Percentiles rank a stretch among this genome's conserved stretches.
Conservation (phyloP, 1,140 invertebrate genomes). For the Lepidurus couesii region DNA sequence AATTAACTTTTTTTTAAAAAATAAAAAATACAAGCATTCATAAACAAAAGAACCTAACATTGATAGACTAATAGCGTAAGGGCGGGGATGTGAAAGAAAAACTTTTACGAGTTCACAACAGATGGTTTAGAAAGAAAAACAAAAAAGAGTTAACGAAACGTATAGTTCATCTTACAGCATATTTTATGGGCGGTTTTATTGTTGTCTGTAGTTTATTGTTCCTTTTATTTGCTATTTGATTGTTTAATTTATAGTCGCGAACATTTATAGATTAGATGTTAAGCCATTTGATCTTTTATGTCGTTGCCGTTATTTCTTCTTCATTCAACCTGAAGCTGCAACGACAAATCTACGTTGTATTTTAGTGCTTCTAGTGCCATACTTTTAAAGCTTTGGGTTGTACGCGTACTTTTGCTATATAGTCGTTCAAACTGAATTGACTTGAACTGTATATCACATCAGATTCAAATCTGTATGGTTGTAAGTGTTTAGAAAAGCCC, state of each 20-base stretch:
- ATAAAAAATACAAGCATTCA: neutral
- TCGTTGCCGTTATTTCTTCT: constrained; percentile 13
- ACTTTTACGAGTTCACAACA: no score
- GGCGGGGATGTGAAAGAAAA: no score
- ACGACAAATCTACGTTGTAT: no score
- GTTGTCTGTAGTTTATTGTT: neutral
- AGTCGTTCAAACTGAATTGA: no score
- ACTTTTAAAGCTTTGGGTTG: no score
- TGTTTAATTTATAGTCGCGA: neutral
- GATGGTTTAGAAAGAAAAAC: neutral
- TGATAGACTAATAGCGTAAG: no score
- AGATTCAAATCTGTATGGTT: neutral
- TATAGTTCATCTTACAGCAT: neutral
- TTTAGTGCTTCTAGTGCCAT: no score
- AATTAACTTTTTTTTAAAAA: neutral
- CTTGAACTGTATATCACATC: no score
- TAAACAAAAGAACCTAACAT: neutral
- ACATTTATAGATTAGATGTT: constrained; percentile 17
- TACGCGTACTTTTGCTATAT: no score
- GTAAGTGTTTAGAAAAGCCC: neutral
- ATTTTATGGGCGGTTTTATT: neutral
- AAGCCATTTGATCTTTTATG: neutral
- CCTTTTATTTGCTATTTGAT: neutral
- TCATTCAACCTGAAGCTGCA: neutral
- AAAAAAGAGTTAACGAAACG: constrained; percentile 5